A percentile compares a stretch with the other conserved stretches of the same genome.
phyloP scores from a whole-genome alignment of 1,140 invertebrate genomes.

The Eupristina koningsbergeri region DNA sequence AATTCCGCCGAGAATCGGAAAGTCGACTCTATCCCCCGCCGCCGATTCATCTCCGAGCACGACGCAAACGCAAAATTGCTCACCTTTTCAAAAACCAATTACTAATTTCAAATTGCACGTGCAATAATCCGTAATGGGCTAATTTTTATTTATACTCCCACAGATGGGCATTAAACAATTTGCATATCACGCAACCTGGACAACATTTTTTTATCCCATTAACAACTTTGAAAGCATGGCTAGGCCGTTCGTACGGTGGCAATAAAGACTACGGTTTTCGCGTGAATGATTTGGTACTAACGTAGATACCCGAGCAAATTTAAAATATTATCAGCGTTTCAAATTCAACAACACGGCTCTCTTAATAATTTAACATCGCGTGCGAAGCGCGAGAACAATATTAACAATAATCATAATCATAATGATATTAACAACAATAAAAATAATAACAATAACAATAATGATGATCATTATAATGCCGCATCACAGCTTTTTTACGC shows the following conservation, averaged over 20 bases:
- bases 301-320: constrained; percentile 16
- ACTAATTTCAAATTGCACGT: not conserved
- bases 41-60: not conserved
- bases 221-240: not conserved
- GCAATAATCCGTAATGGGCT: not conserved
- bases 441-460: constrained; percentile 2
- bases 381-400: constrained; percentile 23
- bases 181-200: not conserved
- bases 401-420: constrained; percentile 8
- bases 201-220: constrained; percentile 19
- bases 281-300: constrained; percentile 14
- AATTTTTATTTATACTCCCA: not conserved
- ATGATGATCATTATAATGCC: constrained; percentile 10
- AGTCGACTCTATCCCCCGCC: not conserved
- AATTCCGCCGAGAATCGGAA: not conserved
- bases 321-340: constrained; percentile 41
- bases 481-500: constrained; percentile 42
- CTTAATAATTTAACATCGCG: constrained; percentile 46
- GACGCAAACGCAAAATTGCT: not conserved
- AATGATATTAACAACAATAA: not conserved
- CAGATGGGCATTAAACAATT: not conserved
- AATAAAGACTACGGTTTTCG: not conserved
- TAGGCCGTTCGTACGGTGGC: not conserved
- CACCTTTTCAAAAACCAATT: not conserved
- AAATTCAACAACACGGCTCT: constrained; percentile 23